Percentiles rank a stretch among this genome's conserved stretches.
phyloP scores from a whole-genome alignment of 2,113 vertebrate genomes.

The Dendrocopos noguchii region DNA sequence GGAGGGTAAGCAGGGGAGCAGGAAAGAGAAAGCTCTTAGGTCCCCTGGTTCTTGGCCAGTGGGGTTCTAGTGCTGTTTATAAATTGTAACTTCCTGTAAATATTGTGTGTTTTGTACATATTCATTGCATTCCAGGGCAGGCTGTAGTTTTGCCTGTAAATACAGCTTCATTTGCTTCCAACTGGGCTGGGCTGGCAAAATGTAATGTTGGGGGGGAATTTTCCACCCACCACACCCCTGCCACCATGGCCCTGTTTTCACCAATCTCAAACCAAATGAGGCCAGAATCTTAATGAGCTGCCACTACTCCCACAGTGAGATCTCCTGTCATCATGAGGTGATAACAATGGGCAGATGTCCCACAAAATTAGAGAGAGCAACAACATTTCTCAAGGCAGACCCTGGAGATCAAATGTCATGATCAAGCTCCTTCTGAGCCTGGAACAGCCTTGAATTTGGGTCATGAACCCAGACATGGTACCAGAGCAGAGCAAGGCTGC shows the following conservation, averaged over 20 bases:
- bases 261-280: not conserved
- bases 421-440: not conserved
- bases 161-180: no score
- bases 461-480: not conserved
- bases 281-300: not conserved
- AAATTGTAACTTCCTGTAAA: no score
- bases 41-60: no score
- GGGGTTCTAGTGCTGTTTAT: no score
- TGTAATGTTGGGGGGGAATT: no score
- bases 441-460: not conserved
- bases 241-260: not conserved
- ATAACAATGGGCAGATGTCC: not conserved
- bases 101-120: no score
- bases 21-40: no score
- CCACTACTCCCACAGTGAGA: fast-evolving
- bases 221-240: not conserved
- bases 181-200: no score
- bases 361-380: not conserved
- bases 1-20: no score
- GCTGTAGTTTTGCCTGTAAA: no score
- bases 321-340: not conserved
- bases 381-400: not conserved
- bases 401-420: not conserved
- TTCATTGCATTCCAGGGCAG: no score
- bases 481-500: not conserved